Conservation (phyloP, 1,140 invertebrate genomes). For the Zelostemma sp. region DNA sequence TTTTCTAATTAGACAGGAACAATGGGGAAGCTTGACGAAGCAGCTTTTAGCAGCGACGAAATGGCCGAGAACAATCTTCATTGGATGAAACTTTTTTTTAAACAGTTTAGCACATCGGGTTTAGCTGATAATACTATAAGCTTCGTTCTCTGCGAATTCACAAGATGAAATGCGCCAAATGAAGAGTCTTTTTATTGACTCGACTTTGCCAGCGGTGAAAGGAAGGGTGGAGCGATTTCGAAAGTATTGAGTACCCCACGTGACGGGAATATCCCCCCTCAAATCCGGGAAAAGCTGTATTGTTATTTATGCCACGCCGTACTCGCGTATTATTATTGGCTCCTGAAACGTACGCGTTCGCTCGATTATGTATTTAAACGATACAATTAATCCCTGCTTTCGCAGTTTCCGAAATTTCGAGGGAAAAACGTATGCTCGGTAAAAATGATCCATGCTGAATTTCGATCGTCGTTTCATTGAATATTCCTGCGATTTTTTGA, state of each 20-base stretch:
- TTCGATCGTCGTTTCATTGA: no score
- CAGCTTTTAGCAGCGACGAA: no score
- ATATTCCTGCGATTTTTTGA: no score
- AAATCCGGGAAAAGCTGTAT: slow-evolving; percentile 3
- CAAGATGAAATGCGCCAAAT: slow-evolving; percentile 37
- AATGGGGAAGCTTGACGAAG: no score
- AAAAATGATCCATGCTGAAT: no score
- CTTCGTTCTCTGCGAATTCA: slow-evolving; percentile 14
- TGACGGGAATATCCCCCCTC: slow-evolving; percentile 6
- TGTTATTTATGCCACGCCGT: neutral
- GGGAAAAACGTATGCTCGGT: no score
- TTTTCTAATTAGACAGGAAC: no score
- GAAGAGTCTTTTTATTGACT: slow-evolving; percentile 38
- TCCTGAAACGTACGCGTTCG: neutral
- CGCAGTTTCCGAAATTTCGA: no score
- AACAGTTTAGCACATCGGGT: neutral
- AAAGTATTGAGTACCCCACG: slow-evolving; percentile 29
- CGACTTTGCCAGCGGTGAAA: slow-evolving; percentile 1
- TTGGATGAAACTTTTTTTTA: neutral
- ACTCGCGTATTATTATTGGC: neutral
- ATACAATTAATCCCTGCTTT: no score
- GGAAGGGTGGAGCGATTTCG: slow-evolving; percentile 28
- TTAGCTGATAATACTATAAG: slow-evolving; percentile 29
- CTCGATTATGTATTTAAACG: neutral
- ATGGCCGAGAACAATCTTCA: neutral